Percentiles rank a stretch among this genome's conserved stretches.
phyloP scores from a whole-genome alignment of 2,888 invertebrate genomes.

The Cerastis rubricosa region DNA sequence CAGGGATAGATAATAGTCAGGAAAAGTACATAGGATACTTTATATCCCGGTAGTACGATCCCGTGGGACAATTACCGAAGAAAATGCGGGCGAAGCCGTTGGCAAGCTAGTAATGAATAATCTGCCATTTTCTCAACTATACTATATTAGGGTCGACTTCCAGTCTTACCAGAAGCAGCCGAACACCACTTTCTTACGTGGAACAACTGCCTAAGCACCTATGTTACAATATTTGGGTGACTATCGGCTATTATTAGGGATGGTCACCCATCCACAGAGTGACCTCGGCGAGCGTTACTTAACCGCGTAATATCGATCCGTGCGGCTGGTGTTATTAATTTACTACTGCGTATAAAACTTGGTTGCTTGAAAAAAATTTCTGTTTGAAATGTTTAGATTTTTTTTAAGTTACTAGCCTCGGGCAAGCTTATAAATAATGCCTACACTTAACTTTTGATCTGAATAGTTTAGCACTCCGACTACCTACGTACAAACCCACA shows the following conservation, averaged over 20 bases:
- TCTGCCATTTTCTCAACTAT: not conserved
- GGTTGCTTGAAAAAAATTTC: not conserved
- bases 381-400: not conserved
- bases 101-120: not conserved
- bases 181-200: not conserved
- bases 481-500: constrained; percentile 47
- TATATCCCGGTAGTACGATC: too few relatives aligned
- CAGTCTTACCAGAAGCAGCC: not conserved
- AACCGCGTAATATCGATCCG: not conserved
- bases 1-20: too few relatives aligned
- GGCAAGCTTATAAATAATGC: constrained; percentile 37
- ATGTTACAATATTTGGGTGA: not conserved
- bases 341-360: not conserved
- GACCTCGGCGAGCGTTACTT: not conserved
- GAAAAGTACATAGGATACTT: too few relatives aligned
- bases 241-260: not conserved
- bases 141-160: not conserved
- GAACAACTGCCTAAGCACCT: not conserved
- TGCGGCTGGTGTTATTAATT: not conserved
- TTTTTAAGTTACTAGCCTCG: constrained; percentile 4
- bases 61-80: too few relatives aligned
- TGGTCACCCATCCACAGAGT: not conserved
- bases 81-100: too few relatives aligned
- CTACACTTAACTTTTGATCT: constrained; percentile 34
- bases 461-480: constrained; percentile 39